phyloP scores from a whole-genome alignment of 2,888 invertebrate species.

The Petrolisthes manimaculis region DNA sequence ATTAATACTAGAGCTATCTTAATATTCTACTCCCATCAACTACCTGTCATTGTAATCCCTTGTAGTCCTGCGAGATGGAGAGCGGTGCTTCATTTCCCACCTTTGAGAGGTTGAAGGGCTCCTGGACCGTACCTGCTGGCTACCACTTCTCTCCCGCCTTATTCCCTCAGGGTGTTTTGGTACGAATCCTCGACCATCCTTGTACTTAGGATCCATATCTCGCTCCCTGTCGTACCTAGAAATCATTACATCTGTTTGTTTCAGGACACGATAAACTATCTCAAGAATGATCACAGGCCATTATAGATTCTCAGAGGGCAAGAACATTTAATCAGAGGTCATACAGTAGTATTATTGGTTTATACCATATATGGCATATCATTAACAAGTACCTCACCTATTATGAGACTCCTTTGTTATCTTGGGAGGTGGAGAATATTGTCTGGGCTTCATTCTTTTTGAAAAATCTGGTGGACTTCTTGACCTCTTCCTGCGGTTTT shows the following conservation, averaged over 20 bases:
- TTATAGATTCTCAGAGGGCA: neutral
- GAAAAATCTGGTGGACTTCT: conserved; percentile 27
- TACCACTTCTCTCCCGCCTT: neutral
- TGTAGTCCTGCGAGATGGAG: conserved; percentile 13
- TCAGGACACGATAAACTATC: neutral
- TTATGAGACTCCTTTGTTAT: neutral
- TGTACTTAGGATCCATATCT: conserved; percentile 2
- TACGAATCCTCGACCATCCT: conserved; percentile 2
- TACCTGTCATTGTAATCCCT: conserved; percentile 22
- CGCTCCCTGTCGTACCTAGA: conserved; percentile 21
- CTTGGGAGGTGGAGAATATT: conserved; percentile 2
- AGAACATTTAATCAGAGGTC: neutral
- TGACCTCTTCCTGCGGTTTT: conserved; percentile 6
- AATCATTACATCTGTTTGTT: neutral
- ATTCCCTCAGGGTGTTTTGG: neutral
- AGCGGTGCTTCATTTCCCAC: neutral
- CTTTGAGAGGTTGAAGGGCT: conserved; percentile 4
- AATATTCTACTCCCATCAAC: too few relatives aligned
- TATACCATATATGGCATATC: neutral
- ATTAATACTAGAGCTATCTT: neutral
- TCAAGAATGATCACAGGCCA: too few relatives aligned
- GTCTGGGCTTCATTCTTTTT: conserved; percentile 1
- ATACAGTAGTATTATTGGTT: neutral
- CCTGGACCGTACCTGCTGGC: neutral
- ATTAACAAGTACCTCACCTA: neutral